phyloP scores from a whole-genome alignment of 2,888 invertebrate genomes.

The Eulithis testata region DNA sequence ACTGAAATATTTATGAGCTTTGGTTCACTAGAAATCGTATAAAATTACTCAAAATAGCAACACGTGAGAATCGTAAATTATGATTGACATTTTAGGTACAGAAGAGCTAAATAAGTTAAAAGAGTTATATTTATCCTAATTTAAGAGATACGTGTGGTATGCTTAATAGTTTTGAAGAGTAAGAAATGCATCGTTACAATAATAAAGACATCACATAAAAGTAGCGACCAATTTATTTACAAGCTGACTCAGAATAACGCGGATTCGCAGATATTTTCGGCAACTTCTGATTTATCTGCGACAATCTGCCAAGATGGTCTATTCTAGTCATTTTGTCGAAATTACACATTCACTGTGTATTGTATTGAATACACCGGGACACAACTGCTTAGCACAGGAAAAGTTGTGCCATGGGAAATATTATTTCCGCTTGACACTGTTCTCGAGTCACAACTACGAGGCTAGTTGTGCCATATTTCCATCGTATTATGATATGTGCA shows the following conservation, averaged over 20 bases:
- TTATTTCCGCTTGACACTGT: too few species aligned
- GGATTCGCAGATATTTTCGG: conserved; percentile 24
- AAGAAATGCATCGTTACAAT: neutral
- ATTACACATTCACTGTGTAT: conserved; percentile 1
- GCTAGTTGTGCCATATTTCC: too few species aligned
- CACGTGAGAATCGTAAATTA: neutral
- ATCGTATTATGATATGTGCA: too few species aligned
- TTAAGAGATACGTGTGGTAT: neutral
- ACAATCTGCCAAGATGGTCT: conserved; percentile 37
- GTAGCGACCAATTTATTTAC: conserved; percentile 7
- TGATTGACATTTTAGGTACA: too few species aligned
- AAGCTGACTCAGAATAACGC: conserved; percentile 19
- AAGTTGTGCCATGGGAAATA: too few species aligned
- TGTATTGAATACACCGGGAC: neutral
- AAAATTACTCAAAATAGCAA: neutral
- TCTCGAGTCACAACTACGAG: too few species aligned
- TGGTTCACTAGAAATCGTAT: neutral
- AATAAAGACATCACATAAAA: conserved; percentile 26
- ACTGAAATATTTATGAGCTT: conserved; percentile 24
- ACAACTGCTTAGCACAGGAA: too few species aligned
- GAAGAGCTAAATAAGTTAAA: too few species aligned
- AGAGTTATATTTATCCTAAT: neutral
- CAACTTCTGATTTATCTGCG: conserved; percentile 31
- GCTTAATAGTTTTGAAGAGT: neutral
- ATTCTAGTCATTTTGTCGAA: conserved; percentile 25